Conservation (phyloP, 2,888 invertebrate genomes). For the Cryptocheilus praepositus region DNA sequence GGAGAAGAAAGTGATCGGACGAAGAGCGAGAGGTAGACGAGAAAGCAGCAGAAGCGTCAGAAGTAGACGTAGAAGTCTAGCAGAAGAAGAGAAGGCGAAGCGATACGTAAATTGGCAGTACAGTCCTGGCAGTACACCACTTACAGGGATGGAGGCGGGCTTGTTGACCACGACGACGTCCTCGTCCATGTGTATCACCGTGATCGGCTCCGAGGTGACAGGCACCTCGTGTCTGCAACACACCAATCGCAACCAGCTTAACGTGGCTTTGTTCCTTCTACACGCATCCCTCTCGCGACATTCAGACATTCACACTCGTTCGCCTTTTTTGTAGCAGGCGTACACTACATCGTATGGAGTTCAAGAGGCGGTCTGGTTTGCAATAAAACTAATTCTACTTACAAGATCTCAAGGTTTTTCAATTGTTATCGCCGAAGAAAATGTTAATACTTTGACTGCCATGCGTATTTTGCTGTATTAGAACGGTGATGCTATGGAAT, state of each 20-base stretch:
- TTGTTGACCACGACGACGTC: constrained; percentile 99
- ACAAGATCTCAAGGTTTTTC: too few relatives aligned
- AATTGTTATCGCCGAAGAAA: too few relatives aligned
- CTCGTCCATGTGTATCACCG: constrained; percentile 98
- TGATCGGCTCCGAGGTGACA: constrained; percentile 96
- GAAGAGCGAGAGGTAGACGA: constrained; percentile 17
- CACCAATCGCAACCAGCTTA: constrained; percentile 75
- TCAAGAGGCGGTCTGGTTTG: too few relatives aligned
- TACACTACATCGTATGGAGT: too few relatives aligned
- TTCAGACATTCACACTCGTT: neutral
- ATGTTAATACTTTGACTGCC: too few relatives aligned
- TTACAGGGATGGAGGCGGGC: constrained; percentile 99
- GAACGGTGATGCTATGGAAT: too few relatives aligned
- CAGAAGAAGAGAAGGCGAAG: constrained; percentile 25
- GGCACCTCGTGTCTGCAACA: constrained; percentile 98
- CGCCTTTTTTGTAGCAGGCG: neutral
- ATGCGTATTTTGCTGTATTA: too few relatives aligned
- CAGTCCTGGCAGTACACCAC: constrained; percentile 84
- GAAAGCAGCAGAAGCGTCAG: constrained; percentile 12
- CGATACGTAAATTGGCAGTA: constrained; percentile 69
- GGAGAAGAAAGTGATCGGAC: neutral
- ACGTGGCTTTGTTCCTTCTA: constrained; percentile 69
- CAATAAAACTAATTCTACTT: too few relatives aligned
- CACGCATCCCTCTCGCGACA: constrained; percentile 4
- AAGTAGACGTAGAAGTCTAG: constrained; percentile 8